Evolutionary conservation across 1,140 invertebrate genomes (phyloP).

Genomic region (Trachelipus rathkii): DNA sequence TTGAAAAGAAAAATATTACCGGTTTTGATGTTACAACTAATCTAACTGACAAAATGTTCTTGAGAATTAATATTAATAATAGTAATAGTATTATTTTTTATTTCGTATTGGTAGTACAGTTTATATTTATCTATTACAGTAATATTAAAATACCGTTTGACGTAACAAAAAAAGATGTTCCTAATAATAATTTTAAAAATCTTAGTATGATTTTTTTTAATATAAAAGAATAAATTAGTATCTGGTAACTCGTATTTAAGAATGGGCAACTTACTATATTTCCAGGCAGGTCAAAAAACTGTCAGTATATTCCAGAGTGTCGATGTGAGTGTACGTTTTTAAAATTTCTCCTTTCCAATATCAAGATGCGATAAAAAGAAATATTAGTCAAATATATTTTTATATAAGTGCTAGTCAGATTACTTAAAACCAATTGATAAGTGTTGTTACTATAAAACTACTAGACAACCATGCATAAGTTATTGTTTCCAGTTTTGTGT

Average conservation of each 20-base stretch:
- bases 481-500: background rate
- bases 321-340: background rate
- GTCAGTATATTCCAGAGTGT: background rate
- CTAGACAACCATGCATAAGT: background rate
- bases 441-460: background rate
- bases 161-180: no score
- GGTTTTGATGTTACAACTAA: no score
- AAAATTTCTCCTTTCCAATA: background rate
- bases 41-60: no score
- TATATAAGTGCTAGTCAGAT: background rate
- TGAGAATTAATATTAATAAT: no score
- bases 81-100: no score
- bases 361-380: background rate
- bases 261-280: background rate
- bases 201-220: no score
- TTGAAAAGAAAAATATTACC: no score
- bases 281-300: slow-evolving; percentile 11
- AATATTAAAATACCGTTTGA: no score
- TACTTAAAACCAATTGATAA: background rate
- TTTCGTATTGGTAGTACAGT: no score
- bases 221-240: background rate
- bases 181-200: no score
- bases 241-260: background rate
- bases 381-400: background rate
- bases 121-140: no score